Base-by-base conservation (phyloP, 92 coral and sea anemone species). In the Galaxea fascicularis region DNA sequence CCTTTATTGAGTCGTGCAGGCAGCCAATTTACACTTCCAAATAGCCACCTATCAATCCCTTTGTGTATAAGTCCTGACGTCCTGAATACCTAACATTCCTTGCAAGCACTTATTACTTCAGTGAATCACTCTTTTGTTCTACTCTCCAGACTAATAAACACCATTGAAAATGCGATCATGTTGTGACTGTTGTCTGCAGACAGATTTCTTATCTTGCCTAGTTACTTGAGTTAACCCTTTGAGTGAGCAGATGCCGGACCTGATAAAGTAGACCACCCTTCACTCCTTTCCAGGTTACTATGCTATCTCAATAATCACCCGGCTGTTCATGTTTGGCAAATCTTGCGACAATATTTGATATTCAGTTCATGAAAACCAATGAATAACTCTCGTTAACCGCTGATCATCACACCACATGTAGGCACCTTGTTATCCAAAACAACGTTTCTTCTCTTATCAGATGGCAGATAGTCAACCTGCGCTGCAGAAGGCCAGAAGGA, bases 201-300 rank as follows among this genome's bases (percentile, higher is more conserved):
- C 84, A 21, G 30, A 59, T 18, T 52, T 65, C 82, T 26, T 65
- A 57, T 60, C 86, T 78, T 22, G 39, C 30, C 30, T 53, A 28
- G 47, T 63, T 27, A 39, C 51, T 79, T 58, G 27, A 58, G 58
- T 21, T n/a, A 59, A 47, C 59, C 22, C 21, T 72, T 70, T 71
- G 70, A 58, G 71, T 59, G 44, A 29, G 45, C 86, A 82, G 86
- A 82, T 82, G 86, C 86, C 78, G 78, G 45, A 58, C 35, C 57
- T 71, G 86, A 82, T 82, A 82, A 82, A 70, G 17, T 22, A 22
- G 84, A 67, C 84, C 74, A 79, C 76, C 84, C 24, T 51, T 4
- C 22, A 49, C 65, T 31, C 56, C 58, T 77, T 28, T 5, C 26
- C 64, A 14, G 18, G 35, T 10, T 65, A 28, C 25, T 21, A n/a